Conservation (phyloP, 2,797 vertebrate species). For the Aulostomus chinensis region DNA sequence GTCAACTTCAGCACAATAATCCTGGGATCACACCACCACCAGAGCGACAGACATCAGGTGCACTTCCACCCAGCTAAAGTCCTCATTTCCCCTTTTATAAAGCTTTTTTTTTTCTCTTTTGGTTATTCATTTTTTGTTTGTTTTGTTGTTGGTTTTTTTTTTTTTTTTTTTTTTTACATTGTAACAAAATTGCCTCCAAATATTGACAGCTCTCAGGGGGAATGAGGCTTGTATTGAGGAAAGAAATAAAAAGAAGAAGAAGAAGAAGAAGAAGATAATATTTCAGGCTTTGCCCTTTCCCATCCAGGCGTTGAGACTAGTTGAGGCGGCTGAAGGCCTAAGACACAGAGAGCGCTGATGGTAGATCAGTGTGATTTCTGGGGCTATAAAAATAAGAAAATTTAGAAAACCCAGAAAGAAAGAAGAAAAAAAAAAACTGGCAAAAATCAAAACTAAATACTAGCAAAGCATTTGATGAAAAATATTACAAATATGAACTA, state of each 20-base stretch:
- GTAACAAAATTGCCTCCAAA: too few species aligned
- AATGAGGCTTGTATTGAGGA: conserved; percentile 18
- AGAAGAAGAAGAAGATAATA: conserved; percentile 40
- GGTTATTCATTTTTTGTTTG: conserved; percentile 14
- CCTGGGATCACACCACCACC: conserved; percentile 47
- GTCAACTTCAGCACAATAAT: too few species aligned
- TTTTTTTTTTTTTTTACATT: too few species aligned
- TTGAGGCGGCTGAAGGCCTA: conserved; percentile 34
- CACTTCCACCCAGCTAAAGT: conserved; percentile 41
- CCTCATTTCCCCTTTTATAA: conserved; percentile 56
- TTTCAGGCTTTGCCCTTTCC: conserved; percentile 24
- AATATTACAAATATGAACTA: conserved; percentile 81
- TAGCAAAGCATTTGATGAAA: conserved; percentile 79
- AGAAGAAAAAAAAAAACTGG: conserved; percentile 49
- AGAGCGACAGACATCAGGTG: conserved; percentile 16
- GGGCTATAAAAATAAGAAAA: conserved; percentile 68
- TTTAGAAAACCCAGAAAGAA: conserved; percentile 32
- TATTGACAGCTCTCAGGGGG: conserved; percentile 33
- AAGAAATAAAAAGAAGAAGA: conserved; percentile 11
- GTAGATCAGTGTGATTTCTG: conserved; percentile 66
- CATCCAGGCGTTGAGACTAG: conserved; percentile 16
- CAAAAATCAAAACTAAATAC: conserved; percentile 66
- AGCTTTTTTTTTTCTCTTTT: conserved; percentile 44
- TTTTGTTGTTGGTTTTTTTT: conserved; percentile 3
- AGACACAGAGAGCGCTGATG: conserved; percentile 64